A percentile compares a stretch with the other conserved stretches of the same genome.
These are phyloP conservation scores for Agonopterix arenella DNA, from an alignment of 2,888 invertebrate genomes.

Conservation along the genomic window DNA sequence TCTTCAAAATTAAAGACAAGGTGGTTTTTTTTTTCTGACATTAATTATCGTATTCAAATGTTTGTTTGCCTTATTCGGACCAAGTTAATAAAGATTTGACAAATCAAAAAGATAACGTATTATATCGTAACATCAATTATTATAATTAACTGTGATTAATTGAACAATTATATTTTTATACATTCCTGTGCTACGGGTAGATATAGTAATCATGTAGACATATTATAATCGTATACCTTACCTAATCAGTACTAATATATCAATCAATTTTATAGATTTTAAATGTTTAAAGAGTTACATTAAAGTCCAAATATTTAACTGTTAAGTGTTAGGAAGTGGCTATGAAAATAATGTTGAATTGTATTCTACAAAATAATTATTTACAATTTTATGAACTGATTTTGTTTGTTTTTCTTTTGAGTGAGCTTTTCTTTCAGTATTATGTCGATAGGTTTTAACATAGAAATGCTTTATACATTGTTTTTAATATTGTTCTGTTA, in stretches of 20 bases:
- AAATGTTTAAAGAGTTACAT: not conserved
- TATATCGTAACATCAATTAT: constrained; percentile 20
- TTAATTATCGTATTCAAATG: not conserved
- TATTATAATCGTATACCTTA: not conserved
- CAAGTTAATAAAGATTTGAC: not conserved
- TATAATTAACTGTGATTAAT: constrained; percentile 52
- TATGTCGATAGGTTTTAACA: too few species aligned
- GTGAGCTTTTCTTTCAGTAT: too few species aligned
- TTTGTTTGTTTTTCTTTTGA: not conserved
- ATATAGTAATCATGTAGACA: not conserved
- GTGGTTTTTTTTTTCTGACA: too few species aligned
- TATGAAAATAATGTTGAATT: not conserved
- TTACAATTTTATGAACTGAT: not conserved
- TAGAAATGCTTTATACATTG: too few species aligned
- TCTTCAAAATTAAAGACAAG: too few species aligned
- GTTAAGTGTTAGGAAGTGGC: not conserved
- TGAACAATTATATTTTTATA: constrained; percentile 66
- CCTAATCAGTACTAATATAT: not conserved
- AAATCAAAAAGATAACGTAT: not conserved
- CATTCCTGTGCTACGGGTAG: constrained; percentile 72
- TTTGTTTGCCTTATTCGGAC: not conserved
- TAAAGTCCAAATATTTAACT: not conserved
- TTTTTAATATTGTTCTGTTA: too few species aligned
- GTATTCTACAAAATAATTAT: not conserved
- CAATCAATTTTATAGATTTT: too few species aligned